A percentile compares a stretch with the other conserved stretches of the same genome.
These are phyloP conservation scores for Rostratula benghalensis DNA, from an alignment of 2,113 vertebrate genomes.

Conservation along the genomic window DNA sequence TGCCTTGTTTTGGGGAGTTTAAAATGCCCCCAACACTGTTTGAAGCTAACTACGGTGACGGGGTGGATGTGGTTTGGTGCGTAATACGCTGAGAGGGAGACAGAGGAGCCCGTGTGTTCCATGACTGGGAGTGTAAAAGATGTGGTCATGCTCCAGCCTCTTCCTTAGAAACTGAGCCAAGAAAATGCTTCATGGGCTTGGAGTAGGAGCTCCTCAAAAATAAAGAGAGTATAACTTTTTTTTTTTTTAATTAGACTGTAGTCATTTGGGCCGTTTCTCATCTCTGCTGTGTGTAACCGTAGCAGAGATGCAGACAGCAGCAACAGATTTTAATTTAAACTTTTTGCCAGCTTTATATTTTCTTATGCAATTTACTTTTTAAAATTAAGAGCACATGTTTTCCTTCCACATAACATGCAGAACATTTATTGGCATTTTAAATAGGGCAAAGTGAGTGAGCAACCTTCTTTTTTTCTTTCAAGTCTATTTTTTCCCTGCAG, in stretches of 20 bases:
- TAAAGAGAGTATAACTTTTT: neutral
- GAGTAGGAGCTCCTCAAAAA: constrained; percentile 12
- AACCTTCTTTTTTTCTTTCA: constrained; percentile 51
- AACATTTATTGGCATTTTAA: constrained; percentile 60
- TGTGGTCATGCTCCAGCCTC: neutral
- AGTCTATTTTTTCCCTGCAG: constrained; percentile 61
- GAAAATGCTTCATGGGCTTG: neutral
- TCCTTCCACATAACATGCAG: constrained; percentile 33
- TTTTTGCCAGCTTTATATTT: constrained; percentile 49
- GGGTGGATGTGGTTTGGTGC: neutral
- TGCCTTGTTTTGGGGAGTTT: neutral
- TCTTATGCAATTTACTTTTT: constrained; percentile 52
- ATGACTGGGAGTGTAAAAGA: neutral
- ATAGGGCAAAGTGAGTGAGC: constrained; percentile 26
- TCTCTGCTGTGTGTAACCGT: neutral
- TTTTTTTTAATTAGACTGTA: neutral
- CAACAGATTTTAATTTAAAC: constrained; percentile 46
- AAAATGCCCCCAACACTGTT: neutral
- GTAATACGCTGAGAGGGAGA: neutral
- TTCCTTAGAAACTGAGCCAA: neutral
- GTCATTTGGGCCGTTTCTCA: neutral
- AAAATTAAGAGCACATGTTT: constrained; percentile 43
- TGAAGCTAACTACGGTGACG: neutral
- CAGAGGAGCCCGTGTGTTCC: neutral
- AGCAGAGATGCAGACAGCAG: constrained; percentile 1